Evolutionary conservation across 1,140 invertebrate genomes (phyloP), one percentile per base, ranked within the genome.

Genomic region (Parapsyche elsis): DNA sequence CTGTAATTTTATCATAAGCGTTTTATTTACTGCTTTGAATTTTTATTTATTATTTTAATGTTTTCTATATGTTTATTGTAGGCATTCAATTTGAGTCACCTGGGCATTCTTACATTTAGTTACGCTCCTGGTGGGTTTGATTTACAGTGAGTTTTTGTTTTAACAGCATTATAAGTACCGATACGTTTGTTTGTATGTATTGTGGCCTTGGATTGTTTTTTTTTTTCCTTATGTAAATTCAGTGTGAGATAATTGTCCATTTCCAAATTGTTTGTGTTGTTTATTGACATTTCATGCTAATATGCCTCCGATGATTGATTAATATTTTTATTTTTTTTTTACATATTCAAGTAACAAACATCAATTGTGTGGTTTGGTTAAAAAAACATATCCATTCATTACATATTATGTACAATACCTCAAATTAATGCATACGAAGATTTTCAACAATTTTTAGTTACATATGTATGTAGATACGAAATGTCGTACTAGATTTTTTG

Each of bases 221-320:
- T 57, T 59, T 59, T 76, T 74, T 74, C 46, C 24, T 21, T 57
- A 57, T 59, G 21, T 49, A 45, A 73, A 57, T 77, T 64, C 16
- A 19, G 10, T 19, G 16, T 10, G 59, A 77, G 75, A 77, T 77
- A 77, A 77, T 77, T 77, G 75, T 64, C 59, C 53, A 64, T 77
- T 64, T 64, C 57, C 57, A 75, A 75, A 67, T 12, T 77, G 59
- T 53, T 16, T n/a, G 12, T 12, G 75, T 77, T 77, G 75, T 77
- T 53, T 77, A 77, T 77, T 77, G 75, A 77, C 75, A 77, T 44
- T 77, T 67, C 57, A 46, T 46, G 23, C 73, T 46, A 75, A 46
- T 73, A 67, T 26, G 24, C 4, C 23, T 24, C 10, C 7, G 12
- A 67, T 67, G 64, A 67, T 67, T 67, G 64, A 67, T 67, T 67